Evolutionary conservation across 2,113 vertebrate species (phyloP).

Genomic region (Silurus asotus): DNA sequence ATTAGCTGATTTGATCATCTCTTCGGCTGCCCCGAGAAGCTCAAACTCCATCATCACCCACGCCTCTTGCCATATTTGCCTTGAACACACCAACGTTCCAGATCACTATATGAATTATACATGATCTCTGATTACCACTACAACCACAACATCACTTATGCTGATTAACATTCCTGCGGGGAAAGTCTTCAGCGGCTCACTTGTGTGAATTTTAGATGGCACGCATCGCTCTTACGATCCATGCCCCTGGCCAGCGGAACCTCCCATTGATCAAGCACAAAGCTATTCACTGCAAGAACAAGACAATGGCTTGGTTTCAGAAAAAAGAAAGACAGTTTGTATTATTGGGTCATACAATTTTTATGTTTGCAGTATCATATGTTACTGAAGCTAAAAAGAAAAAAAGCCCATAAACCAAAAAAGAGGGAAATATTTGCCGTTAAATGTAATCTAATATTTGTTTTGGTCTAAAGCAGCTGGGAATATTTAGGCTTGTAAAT

Average conservation of each 20-base stretch:
- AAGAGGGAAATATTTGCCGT: conserved; percentile 1
- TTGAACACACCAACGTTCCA: conserved; percentile 15
- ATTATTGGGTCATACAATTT: conserved; percentile 4
- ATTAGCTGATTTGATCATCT: not conserved
- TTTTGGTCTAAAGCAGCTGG: conserved; percentile 53
- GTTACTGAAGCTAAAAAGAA: not conserved
- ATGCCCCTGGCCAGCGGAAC: conserved; percentile 16
- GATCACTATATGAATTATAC: conserved; percentile 50
- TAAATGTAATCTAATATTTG: conserved; percentile 30
- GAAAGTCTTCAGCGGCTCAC: conserved; percentile 37
- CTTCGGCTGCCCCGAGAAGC: not conserved
- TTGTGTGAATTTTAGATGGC: conserved; percentile 43
- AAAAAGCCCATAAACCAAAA: not conserved
- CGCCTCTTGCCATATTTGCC: conserved; percentile 12
- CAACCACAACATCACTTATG: conserved; percentile 39
- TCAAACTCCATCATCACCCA: conserved; percentile 44
- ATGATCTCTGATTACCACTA: conserved; percentile 51
- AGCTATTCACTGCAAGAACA: conserved; percentile 14
- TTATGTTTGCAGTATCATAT: conserved; percentile 11
- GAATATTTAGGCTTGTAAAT: conserved; percentile 59
- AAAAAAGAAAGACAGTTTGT: not conserved
- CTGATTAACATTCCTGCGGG: conserved; percentile 43
- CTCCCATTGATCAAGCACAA: conserved; percentile 21
- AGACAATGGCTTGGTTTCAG: not conserved
- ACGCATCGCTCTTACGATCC: conserved; percentile 34